Evolutionary conservation across 2,888 invertebrate species (phyloP).

Genomic region (Nesidiocoris tenuis): DNA sequence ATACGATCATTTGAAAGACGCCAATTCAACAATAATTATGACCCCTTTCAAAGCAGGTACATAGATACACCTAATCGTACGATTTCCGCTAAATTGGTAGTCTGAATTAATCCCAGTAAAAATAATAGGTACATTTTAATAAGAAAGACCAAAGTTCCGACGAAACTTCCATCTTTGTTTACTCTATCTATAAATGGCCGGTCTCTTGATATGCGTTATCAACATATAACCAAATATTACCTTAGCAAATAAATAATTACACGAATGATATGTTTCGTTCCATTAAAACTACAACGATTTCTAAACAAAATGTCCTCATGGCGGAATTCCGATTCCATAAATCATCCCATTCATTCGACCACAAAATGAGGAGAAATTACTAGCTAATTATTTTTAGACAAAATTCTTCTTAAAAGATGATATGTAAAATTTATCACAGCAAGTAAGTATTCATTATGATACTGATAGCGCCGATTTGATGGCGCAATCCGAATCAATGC

Average conservation of each 20-base stretch:
- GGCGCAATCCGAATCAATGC: background rate
- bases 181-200: conserved; percentile 46
- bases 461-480: background rate
- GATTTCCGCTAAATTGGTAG: no score
- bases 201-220: conserved; percentile 45
- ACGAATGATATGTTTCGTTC: conserved; percentile 43
- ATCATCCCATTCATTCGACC: background rate
- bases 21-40: no score
- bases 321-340: background rate
- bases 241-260: conserved; percentile 4
- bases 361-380: background rate
- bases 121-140: no score
- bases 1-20: no score
- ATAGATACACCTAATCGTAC: no score
- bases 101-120: no score
- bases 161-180: background rate
- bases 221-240: conserved; percentile 16
- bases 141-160: no score
- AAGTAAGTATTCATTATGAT: conserved; percentile 8
- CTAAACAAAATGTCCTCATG: conserved; percentile 6
- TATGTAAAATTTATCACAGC: conserved; percentile 43
- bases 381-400: background rate
- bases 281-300: conserved; percentile 19
- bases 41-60: no score
- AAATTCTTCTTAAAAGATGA: conserved; percentile 26